These are phyloP conservation scores for Thunnus maccoyii DNA, from an alignment of 2,113 vertebrate species.

Conservation along the genomic window DNA sequence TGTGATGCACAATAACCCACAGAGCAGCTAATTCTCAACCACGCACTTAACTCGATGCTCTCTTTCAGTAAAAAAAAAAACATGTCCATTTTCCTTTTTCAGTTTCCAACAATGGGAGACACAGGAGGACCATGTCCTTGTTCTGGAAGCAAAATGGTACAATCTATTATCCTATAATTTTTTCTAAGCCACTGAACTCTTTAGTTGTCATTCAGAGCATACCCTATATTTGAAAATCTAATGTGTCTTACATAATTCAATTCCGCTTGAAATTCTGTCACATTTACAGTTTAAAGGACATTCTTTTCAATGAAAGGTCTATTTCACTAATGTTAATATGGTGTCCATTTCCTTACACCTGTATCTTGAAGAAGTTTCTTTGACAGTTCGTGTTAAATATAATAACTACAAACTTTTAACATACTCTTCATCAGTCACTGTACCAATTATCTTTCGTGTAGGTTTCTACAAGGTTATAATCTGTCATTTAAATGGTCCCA, in stretches of 20 bases:
- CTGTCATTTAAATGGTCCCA: slow-evolving; percentile 40
- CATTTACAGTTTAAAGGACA: slow-evolving; percentile 1
- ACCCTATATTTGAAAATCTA: neutral
- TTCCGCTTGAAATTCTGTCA: neutral
- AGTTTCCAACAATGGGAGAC: slow-evolving; percentile 8
- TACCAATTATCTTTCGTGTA: slow-evolving; percentile 36
- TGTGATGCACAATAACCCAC: slow-evolving; percentile 15
- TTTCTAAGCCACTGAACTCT: neutral
- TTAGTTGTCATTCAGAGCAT: slow-evolving; percentile 9
- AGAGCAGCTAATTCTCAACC: slow-evolving; percentile 5
- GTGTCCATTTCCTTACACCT: slow-evolving; percentile 10
- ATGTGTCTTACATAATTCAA: neutral
- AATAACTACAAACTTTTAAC: slow-evolving; percentile 31
- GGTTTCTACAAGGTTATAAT: slow-evolving; percentile 48
- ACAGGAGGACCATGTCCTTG: neutral
- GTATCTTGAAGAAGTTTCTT: neutral
- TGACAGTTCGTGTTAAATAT: slow-evolving; percentile 22
- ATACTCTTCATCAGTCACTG: slow-evolving; percentile 35
- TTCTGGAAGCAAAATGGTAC: neutral
- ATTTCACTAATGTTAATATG: slow-evolving; percentile 11
- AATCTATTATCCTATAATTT: neutral
- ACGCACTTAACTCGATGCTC: neutral
- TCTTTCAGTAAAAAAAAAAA: neutral
- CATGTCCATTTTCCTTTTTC: neutral
- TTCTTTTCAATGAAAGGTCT: neutral